Evolutionary conservation across 2,888 invertebrate genomes (phyloP).

Genomic region (Pristionchus maxplancki): DNA sequence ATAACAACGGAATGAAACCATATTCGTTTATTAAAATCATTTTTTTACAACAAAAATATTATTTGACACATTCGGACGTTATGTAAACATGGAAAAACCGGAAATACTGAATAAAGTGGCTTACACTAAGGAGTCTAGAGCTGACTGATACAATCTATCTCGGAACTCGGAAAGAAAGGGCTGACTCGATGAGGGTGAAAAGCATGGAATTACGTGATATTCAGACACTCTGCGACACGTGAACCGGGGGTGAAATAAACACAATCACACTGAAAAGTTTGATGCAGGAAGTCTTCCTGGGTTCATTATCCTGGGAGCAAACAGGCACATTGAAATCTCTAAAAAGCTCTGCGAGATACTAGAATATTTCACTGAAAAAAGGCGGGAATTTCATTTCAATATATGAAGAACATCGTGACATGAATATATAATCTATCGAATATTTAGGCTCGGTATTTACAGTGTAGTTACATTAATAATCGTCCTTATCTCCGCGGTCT

Average conservation of each 20-base stretch:
- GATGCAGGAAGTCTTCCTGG: too few species aligned
- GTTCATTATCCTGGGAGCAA: not conserved
- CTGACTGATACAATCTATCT: not conserved
- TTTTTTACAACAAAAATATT: too few species aligned
- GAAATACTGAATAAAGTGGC: too few species aligned
- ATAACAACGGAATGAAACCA: too few species aligned
- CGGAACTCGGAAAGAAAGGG: not conserved
- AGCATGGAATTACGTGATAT: conserved; percentile 15
- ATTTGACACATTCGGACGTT: too few species aligned
- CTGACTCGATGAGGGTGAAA: not conserved
- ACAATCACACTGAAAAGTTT: not conserved
- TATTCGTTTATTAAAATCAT: too few species aligned
- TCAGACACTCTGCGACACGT: conserved; percentile 30
- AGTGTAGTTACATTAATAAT: not conserved
- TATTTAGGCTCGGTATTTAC: not conserved
- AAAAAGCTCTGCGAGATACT: not conserved
- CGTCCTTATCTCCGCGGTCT: conserved; percentile 20
- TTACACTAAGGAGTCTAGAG: too few species aligned
- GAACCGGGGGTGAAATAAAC: not conserved
- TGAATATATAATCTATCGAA: not conserved
- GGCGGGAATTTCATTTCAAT: too few species aligned
- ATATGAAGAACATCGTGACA: too few species aligned
- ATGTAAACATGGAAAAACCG: too few species aligned
- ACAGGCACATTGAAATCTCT: not conserved
- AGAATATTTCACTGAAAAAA: not conserved